phyloP scores from a whole-genome alignment of 2,888 invertebrate species.

The Liopterus haemorrhoidalis region DNA sequence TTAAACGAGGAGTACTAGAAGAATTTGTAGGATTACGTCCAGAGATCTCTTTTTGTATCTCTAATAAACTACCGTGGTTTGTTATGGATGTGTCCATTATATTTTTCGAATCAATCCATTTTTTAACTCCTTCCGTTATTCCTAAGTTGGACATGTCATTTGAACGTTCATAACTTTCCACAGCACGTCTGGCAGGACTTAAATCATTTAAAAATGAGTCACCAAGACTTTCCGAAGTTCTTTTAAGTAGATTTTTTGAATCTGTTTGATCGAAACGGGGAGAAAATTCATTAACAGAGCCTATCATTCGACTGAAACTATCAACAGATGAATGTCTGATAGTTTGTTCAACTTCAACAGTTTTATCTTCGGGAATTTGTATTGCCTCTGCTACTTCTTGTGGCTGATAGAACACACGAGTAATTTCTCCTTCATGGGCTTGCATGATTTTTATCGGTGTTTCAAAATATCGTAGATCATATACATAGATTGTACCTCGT shows the following conservation, averaged over 20 bases:
- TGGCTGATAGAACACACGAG: slow-evolving; percentile 11
- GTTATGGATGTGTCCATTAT: no score
- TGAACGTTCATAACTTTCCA: no score
- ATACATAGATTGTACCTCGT: slow-evolving; percentile 31
- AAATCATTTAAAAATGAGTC: slow-evolving; percentile 14
- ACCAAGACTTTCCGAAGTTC: no score
- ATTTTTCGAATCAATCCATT: slow-evolving; percentile 12
- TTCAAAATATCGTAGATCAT: slow-evolving; percentile 31
- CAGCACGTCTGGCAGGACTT: no score
- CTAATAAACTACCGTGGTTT: no score
- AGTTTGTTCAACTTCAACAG: not conserved
- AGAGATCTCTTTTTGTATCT: no score
- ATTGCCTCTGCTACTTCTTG: slow-evolving; percentile 1
- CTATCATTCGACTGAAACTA: slow-evolving; percentile 8
- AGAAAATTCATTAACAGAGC: slow-evolving; percentile 6
- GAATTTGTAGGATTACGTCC: no score
- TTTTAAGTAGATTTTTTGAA: no score
- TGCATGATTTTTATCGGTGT: slow-evolving; percentile 21
- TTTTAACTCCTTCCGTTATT: slow-evolving; percentile 9
- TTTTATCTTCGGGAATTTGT: slow-evolving; percentile 8
- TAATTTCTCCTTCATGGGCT: slow-evolving; percentile 20
- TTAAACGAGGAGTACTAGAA: no score
- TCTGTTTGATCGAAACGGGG: no score
- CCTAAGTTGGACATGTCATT: slow-evolving; percentile 8
- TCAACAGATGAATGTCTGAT: slow-evolving; percentile 5